Base-by-base conservation (phyloP, 2,888 invertebrate species). In the Melieria crassipennis region DNA sequence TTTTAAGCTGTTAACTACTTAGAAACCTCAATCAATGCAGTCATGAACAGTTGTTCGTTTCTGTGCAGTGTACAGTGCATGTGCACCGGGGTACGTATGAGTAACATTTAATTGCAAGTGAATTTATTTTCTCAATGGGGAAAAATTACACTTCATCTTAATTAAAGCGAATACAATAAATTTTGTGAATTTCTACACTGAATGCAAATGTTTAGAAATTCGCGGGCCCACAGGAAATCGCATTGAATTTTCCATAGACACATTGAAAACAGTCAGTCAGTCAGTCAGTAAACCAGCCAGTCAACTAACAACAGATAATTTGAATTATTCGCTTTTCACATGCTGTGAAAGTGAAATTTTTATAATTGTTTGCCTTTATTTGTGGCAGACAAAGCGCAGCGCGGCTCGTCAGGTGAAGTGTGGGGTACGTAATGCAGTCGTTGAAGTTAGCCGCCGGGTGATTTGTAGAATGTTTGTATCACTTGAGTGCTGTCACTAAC, bases 341-440 rank as follows among this genome's bases (percentile, higher is more conserved):
- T 67, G 67, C 60, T 50, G 43, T 70, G 60, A 70, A 65, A 65
- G 65, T 58, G 61, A 58, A 47, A 55, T 46, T 5, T 63, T 56
- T n/a, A 50, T 7, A 10, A 69, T 61, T 63, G 62, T 55, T 60
- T 69, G 50, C 52, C 55, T 42, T 45, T 4, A 42, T 7, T 11
- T n/a, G n/a, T 42, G 42, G 5, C 60, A 9, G 60, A 7, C 60
- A 43, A 43, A n/a, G n/a, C 42, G 48, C 30, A 30, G 30, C 30
- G 3, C 30, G 30, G 30, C 30, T 30, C 30, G 30, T 30, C 30
- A 30, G 30, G 30, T 30, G 30, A 30, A 30, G 30, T 30, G 30
- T 30, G 30, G 30, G 30, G 30, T 30, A 30, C 30, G 30, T 30
- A 30, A 30, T 30, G 30, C 30, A 30, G 30, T 30, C 30, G 30